Conservation (phyloP, 1,140 invertebrate genomes). For the Orussus abietinus region DNA sequence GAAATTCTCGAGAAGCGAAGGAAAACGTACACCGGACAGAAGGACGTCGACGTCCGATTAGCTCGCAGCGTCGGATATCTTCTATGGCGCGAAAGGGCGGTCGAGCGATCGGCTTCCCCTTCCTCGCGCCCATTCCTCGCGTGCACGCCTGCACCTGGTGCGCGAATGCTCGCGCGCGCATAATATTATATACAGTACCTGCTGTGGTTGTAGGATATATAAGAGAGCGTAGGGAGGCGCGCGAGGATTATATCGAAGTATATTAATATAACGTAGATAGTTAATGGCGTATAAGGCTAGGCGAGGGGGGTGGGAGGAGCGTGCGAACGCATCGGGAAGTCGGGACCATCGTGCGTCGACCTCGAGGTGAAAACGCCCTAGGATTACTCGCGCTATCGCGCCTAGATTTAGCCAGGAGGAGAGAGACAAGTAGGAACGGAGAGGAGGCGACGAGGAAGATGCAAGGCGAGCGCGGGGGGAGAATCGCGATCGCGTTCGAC, state of each 20-base stretch:
- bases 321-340: conserved; percentile 1
- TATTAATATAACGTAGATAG: too few species aligned
- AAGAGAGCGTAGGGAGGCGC: background rate
- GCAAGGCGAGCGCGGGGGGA: background rate
- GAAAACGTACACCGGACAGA: too few species aligned
- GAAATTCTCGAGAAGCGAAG: too few species aligned
- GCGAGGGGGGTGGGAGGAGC: background rate
- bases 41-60: too few species aligned
- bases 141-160: too few species aligned
- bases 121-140: too few species aligned
- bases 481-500: background rate
- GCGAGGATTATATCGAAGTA: background rate
- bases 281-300: conserved; percentile 1
- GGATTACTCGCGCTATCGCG: too few species aligned
- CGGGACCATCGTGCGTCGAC: conserved; percentile 18
- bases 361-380: too few species aligned
- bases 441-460: background rate
- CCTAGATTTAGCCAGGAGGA: too few species aligned
- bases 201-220: conserved; percentile 9
- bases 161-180: background rate
- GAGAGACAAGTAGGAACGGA: background rate
- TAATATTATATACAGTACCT: conserved; percentile 11
- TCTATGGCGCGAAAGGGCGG: too few species aligned
- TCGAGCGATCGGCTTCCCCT: too few species aligned
- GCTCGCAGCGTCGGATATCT: too few species aligned